phyloP scores from a whole-genome alignment of 2,888 invertebrate species.

The Itoplectis maculator region DNA sequence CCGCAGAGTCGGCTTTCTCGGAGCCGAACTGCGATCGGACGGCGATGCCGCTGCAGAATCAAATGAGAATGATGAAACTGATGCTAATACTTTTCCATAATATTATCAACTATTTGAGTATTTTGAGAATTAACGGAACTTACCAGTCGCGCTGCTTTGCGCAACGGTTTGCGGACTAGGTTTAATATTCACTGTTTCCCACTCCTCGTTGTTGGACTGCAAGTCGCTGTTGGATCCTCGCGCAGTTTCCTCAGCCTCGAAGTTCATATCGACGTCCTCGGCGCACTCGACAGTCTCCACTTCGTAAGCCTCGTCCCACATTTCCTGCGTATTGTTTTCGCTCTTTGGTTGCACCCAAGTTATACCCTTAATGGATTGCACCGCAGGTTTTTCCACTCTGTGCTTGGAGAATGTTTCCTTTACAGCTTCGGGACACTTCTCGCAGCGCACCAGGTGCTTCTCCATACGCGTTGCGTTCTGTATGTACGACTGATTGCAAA shows the following conservation, averaged over 20 bases:
- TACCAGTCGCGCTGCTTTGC: slow-evolving; percentile 50
- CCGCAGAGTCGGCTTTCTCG: slow-evolving; percentile 54
- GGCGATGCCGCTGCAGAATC: slow-evolving; percentile 18
- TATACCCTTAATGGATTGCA: not conserved
- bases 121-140: not conserved
- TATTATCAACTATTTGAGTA: too few relatives aligned
- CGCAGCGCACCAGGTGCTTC: slow-evolving; percentile 78
- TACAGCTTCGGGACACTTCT: slow-evolving; percentile 77
- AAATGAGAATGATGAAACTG: not conserved
- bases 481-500: slow-evolving; percentile 79
- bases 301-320: slow-evolving; percentile 60
- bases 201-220: slow-evolving; percentile 38
- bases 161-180: not conserved
- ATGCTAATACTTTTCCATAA: too few relatives aligned
- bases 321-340: slow-evolving; percentile 20
- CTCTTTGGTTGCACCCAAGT: slow-evolving; percentile 45
- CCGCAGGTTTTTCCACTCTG: slow-evolving; percentile 73
- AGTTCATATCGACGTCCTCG: slow-evolving; percentile 58
- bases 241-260: slow-evolving; percentile 49
- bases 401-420: slow-evolving; percentile 76
- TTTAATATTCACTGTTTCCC: slow-evolving; percentile 47
- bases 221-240: slow-evolving; percentile 34
- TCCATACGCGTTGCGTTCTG: slow-evolving; percentile 81
- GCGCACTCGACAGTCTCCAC: slow-evolving; percentile 45
- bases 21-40: slow-evolving; percentile 57